Base-by-base conservation (phyloP, 1,140 invertebrate genomes). In the Panulirus ornatus region DNA sequence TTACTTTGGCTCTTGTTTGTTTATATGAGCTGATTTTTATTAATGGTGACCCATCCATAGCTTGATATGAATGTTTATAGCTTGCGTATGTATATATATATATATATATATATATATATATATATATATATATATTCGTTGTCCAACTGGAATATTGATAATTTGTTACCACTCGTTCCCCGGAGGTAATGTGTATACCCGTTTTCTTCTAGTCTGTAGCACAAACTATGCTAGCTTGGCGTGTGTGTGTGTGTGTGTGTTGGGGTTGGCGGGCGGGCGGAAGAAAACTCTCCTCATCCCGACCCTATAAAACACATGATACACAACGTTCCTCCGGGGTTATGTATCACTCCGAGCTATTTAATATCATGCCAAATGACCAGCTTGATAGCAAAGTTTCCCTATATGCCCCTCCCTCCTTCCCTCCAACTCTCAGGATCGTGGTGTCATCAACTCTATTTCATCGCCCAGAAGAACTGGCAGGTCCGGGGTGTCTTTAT, bases 341-440 rank as follows among this genome's bases (percentile, higher is more conserved):
- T 73, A 85, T 85, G 83, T 85, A 42, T 73, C 63, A 85, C 83
- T 85, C 83, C 19, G 70, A 85, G 70, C 66, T 85, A 85, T 85
- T 85, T 85, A 85, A 85, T 85, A 85, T 85, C 83, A 85, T 85
- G 42, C 66, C 51, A 40, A 85, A 47, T 51, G 70, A 36, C 19
- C 66, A 11, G 11, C 83, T 51, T 73, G 83, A 85, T 85, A 42
- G 83, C 70, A 54, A 85, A 85, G 83, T 85, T 85, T 85, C 83
- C 83, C 83, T 75, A 75, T 73, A 51, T 75, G 83, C 38, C 42
- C 9, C 54, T 38, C 38, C n/a, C n/a, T n/a, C n/a, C n/a, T n/a
- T n/a, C n/a, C n/a, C n/a, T n/a, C n/a, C n/a, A n/a, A n/a, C n/a
- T n/a, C n/a, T n/a, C n/a, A n/a, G n/a, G n/a, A n/a, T n/a, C n/a